Evolutionary conservation across 2,797 vertebrate species (phyloP).

Genomic region (Hyperoplus immaculatus): DNA sequence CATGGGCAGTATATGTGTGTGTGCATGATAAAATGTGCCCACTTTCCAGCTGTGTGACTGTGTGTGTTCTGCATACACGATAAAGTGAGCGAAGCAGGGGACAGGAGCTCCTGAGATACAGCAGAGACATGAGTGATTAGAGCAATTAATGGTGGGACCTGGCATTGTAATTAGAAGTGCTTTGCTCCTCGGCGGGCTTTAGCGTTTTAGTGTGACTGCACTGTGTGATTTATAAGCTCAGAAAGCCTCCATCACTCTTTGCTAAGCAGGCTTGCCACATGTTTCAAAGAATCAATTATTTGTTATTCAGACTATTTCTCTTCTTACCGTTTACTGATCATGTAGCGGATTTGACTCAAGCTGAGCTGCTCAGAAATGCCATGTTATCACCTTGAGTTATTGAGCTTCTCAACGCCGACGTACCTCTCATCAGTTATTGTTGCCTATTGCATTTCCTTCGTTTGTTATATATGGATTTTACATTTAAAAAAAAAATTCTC

Average conservation of each 20-base stretch:
- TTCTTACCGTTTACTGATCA: conserved; percentile 9
- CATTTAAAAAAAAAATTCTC: neutral
- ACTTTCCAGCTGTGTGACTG: conserved; percentile 16
- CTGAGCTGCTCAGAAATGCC: conserved; percentile 27
- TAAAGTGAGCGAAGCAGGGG: conserved; percentile 23
- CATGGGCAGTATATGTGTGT: neutral
- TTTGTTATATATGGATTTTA: conserved; percentile 9
- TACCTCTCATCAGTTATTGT: conserved; percentile 24
- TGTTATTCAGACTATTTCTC: conserved; percentile 12
- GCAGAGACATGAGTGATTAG: conserved; percentile 50
- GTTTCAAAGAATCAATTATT: conserved; percentile 26
- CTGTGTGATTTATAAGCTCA: conserved; percentile 59
- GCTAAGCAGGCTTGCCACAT: conserved; percentile 46
- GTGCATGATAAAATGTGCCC: neutral
- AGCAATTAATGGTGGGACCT: conserved; percentile 32
- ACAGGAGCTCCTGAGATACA: conserved; percentile 31
- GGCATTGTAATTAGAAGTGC: conserved; percentile 66
- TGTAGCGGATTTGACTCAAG: conserved; percentile 15
- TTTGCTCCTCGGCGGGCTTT: conserved; percentile 46
- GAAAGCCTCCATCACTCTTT: conserved; percentile 29
- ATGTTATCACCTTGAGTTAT: neutral
- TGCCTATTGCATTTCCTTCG: neutral
- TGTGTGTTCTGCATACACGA: conserved; percentile 41
- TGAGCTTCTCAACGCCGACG: neutral
- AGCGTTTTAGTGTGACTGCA: conserved; percentile 65